A percentile compares a stretch with the other conserved stretches of the same genome.
Evolutionary conservation across 2,797 vertebrate species (phyloP).

Genomic region (Epinephelus malabaricus): DNA sequence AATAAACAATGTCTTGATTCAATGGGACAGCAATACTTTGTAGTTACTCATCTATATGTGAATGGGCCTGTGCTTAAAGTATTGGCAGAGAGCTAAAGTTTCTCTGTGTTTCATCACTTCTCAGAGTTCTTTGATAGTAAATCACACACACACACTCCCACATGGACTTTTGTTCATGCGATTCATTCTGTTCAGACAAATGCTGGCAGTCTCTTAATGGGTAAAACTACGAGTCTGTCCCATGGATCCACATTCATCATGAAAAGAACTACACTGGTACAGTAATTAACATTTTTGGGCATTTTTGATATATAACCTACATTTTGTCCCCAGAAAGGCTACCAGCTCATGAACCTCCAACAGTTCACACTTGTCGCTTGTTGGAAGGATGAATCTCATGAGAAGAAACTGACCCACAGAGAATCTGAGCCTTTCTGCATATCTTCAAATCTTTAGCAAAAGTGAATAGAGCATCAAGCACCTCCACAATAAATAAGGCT

Average conservation of each 20-base stretch:
- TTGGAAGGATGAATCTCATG: not conserved
- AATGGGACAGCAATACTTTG: not conserved
- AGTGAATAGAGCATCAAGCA: slow-evolving; percentile 7
- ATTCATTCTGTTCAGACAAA: slow-evolving; percentile 14
- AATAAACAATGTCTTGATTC: slow-evolving; percentile 3
- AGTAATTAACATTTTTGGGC: not conserved
- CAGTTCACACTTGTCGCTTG: not conserved
- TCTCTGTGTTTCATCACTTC: slow-evolving; percentile 42
- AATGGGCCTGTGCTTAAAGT: not conserved
- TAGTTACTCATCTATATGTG: not conserved
- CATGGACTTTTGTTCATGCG: slow-evolving; percentile 5
- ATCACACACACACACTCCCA: slow-evolving; percentile 12
- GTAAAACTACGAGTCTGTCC: not conserved
- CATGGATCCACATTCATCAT: not conserved
- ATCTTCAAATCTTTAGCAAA: not conserved
- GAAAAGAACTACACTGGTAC: too few relatives aligned
- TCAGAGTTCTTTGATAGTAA: slow-evolving; percentile 30
- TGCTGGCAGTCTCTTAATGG: slow-evolving; percentile 18
- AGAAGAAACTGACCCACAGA: not conserved
- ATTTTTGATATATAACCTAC: not conserved
- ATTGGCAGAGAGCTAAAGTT: slow-evolving; percentile 12
- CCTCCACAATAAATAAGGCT: slow-evolving; percentile 12
- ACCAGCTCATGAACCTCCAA: not conserved
- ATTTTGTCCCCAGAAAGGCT: not conserved
- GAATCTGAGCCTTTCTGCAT: not conserved